Base-by-base conservation (phyloP, 2,113 vertebrate genomes). In the Aythya baeri region DNA sequence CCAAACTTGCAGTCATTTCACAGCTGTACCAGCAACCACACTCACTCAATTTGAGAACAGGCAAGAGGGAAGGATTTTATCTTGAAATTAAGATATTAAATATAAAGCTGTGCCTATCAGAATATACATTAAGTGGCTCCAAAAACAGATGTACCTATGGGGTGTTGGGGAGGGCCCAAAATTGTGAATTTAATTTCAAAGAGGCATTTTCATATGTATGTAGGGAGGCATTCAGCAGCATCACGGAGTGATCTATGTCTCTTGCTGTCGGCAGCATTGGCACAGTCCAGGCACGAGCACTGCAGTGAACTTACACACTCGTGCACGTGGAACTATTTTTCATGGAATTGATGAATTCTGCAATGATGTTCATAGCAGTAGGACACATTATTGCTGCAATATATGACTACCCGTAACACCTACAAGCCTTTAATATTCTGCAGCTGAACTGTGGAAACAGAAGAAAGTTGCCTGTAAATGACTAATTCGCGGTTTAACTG, bases 401-500 rank as follows among this genome's bases (percentile, higher is more conserved):
- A 57, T 58, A n/a, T 17, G 74, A 52, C 88, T 89, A 84, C 85
- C 50, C 10, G 82, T 12, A 86, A 84, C 96, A 94, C 94, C 94
- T 90, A 70, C 94, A 52, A 67, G 44, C 78, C 91, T 95, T 85
- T 91, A 86, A 96, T 73, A 88, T 88, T 73, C 94, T 75, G 61
- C 91, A 83, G 89, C 92, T 44, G 54, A 79, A 34, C 77, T 13
- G 72, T 31, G 88, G 92, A 70, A 78, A 92, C 93, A 72, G 34
- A 93, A 93, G 79, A 73, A 86, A 85, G 74, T 82, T 91, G 83
- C 95, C 55, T 68, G 43, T 70, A 83, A 90, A 92, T 84, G 91
- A 72, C 94, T 86, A 61, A 89, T 89, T 92, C 75, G 6, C 36
- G 8, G 38, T 80, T 87, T 68, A 79, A 91, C 76, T 11, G 76